Conservation (phyloP, 2,113 vertebrate genomes). For the Henicopernis longicauda region DNA sequence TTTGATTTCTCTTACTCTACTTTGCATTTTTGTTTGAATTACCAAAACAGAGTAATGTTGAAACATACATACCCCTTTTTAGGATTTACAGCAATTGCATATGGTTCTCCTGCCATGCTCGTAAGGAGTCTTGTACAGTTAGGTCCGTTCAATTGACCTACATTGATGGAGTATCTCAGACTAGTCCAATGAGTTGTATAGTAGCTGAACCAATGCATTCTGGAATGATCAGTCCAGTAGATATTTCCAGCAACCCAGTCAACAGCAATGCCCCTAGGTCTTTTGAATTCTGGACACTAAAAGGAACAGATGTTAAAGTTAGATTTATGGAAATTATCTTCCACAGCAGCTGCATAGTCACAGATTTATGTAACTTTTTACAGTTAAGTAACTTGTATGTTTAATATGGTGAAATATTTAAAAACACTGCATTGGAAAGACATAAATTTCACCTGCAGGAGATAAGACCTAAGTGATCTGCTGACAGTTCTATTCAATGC, state of each 20-base stretch:
- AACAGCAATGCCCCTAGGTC: slow-evolving; percentile 90
- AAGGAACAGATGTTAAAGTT: slow-evolving; percentile 21
- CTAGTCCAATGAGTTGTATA: slow-evolving; percentile 99
- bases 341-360: neutral
- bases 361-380: neutral
- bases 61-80: slow-evolving; percentile 81
- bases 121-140: slow-evolving; percentile 95
- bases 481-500: neutral
- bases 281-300: slow-evolving; percentile 95
- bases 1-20: neutral
- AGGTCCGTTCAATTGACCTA: slow-evolving; percentile 90
- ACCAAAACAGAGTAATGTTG: neutral
- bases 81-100: slow-evolving; percentile 93
- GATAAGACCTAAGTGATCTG: neutral
- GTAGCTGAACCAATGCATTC: slow-evolving; percentile 99
- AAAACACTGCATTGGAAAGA: neutral
- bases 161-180: slow-evolving; percentile 94
- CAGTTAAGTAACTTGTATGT: neutral
- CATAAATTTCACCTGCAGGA: neutral
- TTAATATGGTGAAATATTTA: neutral
- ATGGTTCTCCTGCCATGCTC: slow-evolving; percentile 94
- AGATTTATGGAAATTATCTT: neutral
- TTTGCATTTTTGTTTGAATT: neutral
- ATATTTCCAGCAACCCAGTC: slow-evolving; percentile 97
- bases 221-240: slow-evolving; percentile 98